phyloP scores from a whole-genome alignment of 2,113 vertebrate species.

The Turdus rufiventris region DNA sequence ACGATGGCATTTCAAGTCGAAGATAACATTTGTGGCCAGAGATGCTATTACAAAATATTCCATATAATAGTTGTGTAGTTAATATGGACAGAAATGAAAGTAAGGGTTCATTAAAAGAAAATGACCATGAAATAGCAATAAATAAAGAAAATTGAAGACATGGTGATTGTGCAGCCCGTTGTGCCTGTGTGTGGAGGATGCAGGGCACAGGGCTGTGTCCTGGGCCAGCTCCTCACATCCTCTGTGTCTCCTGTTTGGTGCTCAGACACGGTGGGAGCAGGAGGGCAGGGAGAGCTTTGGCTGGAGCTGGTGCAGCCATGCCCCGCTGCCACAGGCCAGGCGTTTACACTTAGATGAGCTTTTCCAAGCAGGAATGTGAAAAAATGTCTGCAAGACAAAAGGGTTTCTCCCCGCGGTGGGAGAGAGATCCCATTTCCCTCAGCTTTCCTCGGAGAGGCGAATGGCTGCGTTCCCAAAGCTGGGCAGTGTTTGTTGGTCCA shows the following conservation, averaged over 20 bases:
- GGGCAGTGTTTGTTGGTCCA: not conserved
- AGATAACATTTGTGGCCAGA: conserved; percentile 11
- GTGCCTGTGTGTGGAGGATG: not conserved
- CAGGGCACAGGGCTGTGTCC: not conserved
- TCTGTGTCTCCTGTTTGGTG: rapidly evolving
- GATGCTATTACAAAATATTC: conserved; percentile 20
- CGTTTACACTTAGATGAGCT: too few species aligned
- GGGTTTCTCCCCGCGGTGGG: not conserved
- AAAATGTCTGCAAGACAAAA: not conserved
- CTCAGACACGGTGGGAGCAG: rapidly evolving
- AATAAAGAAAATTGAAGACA: conserved; percentile 3
- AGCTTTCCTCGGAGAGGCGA: not conserved
- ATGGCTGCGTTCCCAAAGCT: not conserved
- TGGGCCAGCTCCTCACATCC: not conserved
- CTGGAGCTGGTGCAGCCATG: not conserved
- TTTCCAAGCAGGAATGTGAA: not conserved
- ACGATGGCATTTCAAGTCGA: conserved; percentile 3
- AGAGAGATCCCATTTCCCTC: not conserved
- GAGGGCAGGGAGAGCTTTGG: not conserved
- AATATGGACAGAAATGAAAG: conserved; percentile 29
- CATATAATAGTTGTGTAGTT: conserved; percentile 37
- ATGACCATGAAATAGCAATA: conserved; percentile 52
- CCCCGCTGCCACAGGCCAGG: not conserved
- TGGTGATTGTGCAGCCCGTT: not conserved
- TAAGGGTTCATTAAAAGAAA: conserved; percentile 44